A percentile compares a stretch with the other conserved stretches of the same genome.
Evolutionary conservation across 2,113 vertebrate species (phyloP).

Genomic region (Labeo catla): DNA sequence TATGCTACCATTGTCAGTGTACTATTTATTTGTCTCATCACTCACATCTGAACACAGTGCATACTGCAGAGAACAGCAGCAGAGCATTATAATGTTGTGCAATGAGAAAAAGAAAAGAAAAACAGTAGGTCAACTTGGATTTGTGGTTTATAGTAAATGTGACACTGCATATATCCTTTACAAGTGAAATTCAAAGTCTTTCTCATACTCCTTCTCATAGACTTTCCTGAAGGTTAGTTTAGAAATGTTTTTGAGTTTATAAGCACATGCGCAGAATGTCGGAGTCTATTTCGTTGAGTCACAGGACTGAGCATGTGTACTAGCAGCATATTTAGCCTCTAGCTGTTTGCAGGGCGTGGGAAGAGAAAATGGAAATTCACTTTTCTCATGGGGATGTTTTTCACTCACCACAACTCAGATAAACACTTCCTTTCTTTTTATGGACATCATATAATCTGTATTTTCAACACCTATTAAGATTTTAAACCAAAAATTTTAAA

Average conservation of each 20-base stretch:
- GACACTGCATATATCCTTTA: neutral
- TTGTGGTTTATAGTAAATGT: neutral
- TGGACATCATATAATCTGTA: constrained; percentile 4
- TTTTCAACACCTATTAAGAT: too few relatives aligned
- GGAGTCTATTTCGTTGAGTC: neutral
- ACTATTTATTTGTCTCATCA: neutral
- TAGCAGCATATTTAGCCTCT: constrained; percentile 20
- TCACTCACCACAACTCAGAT: constrained; percentile 14
- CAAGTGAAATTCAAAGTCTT: neutral
- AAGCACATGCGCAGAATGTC: neutral
- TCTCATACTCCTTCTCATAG: neutral
- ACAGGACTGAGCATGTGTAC: neutral
- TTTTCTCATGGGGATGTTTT: constrained; percentile 33
- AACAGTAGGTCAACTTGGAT: neutral
- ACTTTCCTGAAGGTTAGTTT: neutral
- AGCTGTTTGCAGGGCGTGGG: constrained; percentile 52
- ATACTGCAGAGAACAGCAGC: neutral
- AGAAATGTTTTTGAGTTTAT: neutral
- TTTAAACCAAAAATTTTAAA: neutral
- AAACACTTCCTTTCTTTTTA: constrained; percentile 1
- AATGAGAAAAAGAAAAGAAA: neutral
- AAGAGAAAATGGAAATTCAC: constrained; percentile 42
- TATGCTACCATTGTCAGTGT: neutral
- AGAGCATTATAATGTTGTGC: neutral
- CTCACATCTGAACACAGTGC: neutral